Base-by-base conservation (phyloP, 2,113 vertebrate genomes). In the Choloepus hoffmanni region DNA sequence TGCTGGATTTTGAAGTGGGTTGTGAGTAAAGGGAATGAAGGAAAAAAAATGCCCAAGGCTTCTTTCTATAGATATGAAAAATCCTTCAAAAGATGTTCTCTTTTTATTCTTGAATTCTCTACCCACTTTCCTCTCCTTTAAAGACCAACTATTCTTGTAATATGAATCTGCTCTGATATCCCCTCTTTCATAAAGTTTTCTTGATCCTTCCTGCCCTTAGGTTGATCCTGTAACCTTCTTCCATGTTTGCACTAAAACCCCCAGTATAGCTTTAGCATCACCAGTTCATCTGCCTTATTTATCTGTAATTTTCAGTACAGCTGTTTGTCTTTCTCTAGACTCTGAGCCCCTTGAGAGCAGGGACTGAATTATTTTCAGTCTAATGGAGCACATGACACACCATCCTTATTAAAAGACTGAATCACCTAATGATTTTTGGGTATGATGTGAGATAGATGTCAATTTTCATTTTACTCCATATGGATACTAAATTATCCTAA, bases 401-500 rank as follows among this genome's bases (percentile, higher is more conserved):
- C 3, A 93, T 90, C 36, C 48, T 93, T 84, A 65, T 73, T 96
- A 82, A 93, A 87, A 92, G 24, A 60, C 62, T 45, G 36, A 86
- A 62, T 78, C 36, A 87, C 21, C 62, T 81, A 86, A 76, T 82
- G 73, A 95, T 95, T 91, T 95, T 85, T 86, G 58, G 67, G 18
- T 94, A 33, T 88, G 65, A 45, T 85, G 62, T 76, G 18, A 70
- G 23, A 81, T n/a, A 94, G 50, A 72, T 85, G 36, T 65, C 53
- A 76, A 70, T 5, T 82, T 96, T 87, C 45, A 67, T 95, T 89
- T 95, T 85, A 82, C 67, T 91, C 45, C 30, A 45, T 77, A 33
- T 70, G 16, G 72, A 11, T 36, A 65, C 94, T 90, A 79, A 96
- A 90, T 83, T 95, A n/a, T 24, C 70, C 82, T 96, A 65, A 58